Percentiles rank a stretch among this genome's conserved stretches.
phyloP scores from a whole-genome alignment of 1,140 invertebrate genomes.

The Archivesica marissinica region DNA sequence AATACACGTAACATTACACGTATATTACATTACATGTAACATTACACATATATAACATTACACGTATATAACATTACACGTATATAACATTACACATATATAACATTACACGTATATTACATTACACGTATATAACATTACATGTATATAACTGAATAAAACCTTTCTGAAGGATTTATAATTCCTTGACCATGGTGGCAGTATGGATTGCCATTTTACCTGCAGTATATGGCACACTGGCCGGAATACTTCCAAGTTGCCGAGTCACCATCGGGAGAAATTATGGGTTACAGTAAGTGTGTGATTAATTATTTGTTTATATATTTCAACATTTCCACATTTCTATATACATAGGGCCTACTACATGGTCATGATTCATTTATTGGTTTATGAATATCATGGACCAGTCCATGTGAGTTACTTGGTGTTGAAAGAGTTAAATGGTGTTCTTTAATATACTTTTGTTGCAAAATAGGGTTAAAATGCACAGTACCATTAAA shows the following conservation, averaged over 20 bases:
- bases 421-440: no score
- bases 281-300: conserved; percentile 99
- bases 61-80: background rate
- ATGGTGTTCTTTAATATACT: no score
- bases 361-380: no score
- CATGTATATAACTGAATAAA: background rate
- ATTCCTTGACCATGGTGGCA: conserved; percentile 78
- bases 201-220: conserved; percentile 98
- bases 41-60: background rate
- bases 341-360: background rate
- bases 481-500: no score
- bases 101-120: background rate
- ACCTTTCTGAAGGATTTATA: background rate
- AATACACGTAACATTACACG: background rate
- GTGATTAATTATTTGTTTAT: background rate
- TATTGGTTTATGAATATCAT: no score
- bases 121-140: background rate
- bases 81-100: background rate
- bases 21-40: background rate
- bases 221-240: conserved; percentile 99
- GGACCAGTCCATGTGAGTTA: no score
- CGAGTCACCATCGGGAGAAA: conserved; percentile 96
- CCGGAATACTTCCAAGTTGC: conserved; percentile 99
- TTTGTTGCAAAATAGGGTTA: no score
- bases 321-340: no score